Evolutionary conservation across 2,797 vertebrate genomes (phyloP), one percentile per base, ranked within the genome.

Genomic region (Dicrostonyx torquatus): DNA sequence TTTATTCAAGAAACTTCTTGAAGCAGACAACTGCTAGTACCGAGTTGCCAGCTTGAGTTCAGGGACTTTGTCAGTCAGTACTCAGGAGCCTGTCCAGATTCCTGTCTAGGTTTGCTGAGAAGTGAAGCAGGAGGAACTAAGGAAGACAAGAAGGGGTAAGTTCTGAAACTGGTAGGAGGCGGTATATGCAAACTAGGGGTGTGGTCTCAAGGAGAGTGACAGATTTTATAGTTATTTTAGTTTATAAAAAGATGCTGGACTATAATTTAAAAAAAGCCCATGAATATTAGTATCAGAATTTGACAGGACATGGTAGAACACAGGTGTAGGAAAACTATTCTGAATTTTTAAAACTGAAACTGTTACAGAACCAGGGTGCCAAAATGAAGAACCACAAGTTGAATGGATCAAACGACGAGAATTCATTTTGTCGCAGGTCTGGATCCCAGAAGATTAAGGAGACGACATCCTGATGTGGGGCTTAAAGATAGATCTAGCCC

Each of bases 41-140:
- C 17, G 50, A 66, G 48, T 48, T n/a, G n/a, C n/a, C n/a, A n/a
- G n/a, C 22, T 26, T 2, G 17, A 58, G 2, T 3, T 40, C 6
- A 26, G 43, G n/a, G 17, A 11, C 29, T 15, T 50, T 43, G 24
- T 48, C 13, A 1, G 53, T n/a, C 1, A 24, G n/a, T 11, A 53
- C 50, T 31, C 8, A 48, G 11, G 31, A 10, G 7, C 5, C 2
- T 24, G 31, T 29, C 3, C 20, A 34, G 5, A 5, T 15, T 62
- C 26, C 14, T 22, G 8, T 26, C 13, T 58, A 55, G 2, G 12
- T 89, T 45, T 58, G 3, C 20, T 34, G 66, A 37, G 75, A 34
- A 48, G 17, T 6, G 6, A 37, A 29, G 3, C 18, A 12, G 2
- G 0, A 24, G 12, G 31, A 15, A 14, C 0, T 34, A 50, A 13